Conservation (phyloP, 2,113 vertebrate species). For the Tonatia bakeri region DNA sequence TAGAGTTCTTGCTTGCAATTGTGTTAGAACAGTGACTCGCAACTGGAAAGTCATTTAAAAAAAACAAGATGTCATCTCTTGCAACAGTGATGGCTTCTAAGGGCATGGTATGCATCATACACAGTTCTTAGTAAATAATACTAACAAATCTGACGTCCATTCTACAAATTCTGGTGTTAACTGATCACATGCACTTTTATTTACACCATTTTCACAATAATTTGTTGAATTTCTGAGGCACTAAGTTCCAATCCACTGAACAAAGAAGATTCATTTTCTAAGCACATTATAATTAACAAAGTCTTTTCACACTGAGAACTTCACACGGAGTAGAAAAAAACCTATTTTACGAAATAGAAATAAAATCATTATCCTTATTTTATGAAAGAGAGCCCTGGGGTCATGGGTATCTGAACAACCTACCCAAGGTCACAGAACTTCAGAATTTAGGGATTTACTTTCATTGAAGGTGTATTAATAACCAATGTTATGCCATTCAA, state of each 20-base stretch:
- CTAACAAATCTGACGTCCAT: neutral
- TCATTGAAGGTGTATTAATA: neutral
- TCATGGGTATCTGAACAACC: neutral
- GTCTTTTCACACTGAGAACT: neutral
- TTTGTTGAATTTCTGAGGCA: neutral
- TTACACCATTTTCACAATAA: neutral
- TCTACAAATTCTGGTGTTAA: neutral
- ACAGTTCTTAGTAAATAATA: neutral
- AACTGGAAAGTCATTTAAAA: neutral
- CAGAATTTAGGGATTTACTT: neutral
- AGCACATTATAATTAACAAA: neutral
- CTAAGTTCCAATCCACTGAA: neutral
- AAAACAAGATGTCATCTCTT: neutral
- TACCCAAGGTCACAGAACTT: neutral
- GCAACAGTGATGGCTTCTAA: neutral
- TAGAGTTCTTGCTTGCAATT: neutral
- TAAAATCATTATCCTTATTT: neutral
- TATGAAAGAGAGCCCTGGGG: neutral
- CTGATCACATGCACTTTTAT: neutral
- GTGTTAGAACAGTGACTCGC: neutral
- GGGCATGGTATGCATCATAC: neutral
- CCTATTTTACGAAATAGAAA: neutral
- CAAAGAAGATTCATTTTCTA: neutral
- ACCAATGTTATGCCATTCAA: neutral
- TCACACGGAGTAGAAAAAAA: neutral